These are phyloP conservation scores for Octomys mimax DNA, from an alignment of 2,797 vertebrate genomes.

Conservation along the genomic window DNA sequence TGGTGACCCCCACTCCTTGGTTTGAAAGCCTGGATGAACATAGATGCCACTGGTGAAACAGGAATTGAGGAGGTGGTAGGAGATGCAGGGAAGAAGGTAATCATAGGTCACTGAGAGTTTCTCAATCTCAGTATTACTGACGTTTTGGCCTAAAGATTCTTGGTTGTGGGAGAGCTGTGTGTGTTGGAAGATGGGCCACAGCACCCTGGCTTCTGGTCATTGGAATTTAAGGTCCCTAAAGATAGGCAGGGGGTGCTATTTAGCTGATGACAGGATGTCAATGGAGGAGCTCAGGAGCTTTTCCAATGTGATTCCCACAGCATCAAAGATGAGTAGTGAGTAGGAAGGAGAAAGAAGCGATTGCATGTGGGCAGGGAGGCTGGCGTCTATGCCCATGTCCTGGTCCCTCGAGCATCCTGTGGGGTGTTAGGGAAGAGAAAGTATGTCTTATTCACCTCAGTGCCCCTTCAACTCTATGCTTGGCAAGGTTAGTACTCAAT, in stretches of 20 bases:
- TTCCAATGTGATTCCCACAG: not conserved
- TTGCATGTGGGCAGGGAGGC: not conserved
- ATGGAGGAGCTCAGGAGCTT: not conserved
- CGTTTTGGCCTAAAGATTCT: not conserved
- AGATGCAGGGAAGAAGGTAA: not conserved
- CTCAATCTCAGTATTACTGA: not conserved
- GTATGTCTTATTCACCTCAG: not conserved
- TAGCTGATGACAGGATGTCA: not conserved
- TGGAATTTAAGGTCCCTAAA: not conserved
- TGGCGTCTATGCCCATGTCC: no score
- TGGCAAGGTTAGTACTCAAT: not conserved
- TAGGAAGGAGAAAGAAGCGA: not conserved
- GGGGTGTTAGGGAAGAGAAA: not conserved
- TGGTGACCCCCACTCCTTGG: not conserved
- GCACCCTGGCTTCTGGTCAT: not conserved
- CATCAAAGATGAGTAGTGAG: not conserved
- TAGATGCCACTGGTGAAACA: not conserved
- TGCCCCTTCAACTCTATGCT: not conserved
- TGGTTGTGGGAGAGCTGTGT: accelerated
- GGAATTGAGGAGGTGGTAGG: not conserved
- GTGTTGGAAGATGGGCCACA: not conserved
- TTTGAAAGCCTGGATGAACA: not conserved
- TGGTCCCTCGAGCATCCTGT: not conserved
- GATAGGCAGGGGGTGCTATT: not conserved
- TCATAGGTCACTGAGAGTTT: not conserved